Base-by-base conservation (phyloP, 2,113 vertebrate genomes). In the Carlito syrichta region DNA sequence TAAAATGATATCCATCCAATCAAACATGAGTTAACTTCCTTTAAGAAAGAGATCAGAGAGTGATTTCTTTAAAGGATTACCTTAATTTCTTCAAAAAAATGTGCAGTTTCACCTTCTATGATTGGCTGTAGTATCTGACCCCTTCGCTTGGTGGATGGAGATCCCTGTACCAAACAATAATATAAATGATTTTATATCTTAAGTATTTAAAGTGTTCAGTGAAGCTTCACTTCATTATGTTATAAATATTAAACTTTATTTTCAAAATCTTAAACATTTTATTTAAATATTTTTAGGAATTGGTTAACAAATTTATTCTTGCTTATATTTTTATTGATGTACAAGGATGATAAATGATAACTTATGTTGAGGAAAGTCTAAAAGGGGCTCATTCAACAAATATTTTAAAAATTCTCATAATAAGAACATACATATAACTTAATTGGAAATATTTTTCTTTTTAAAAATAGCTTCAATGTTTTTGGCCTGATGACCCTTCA, bases 41-140 rank as follows among this genome's bases (percentile, higher is more conserved):
- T 89, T 88, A 92, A 62, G 30, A 77, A 89, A 45, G 20, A 58
- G 2, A 92, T 54, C 8, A 96, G 19, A 73, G 25, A 96, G 84
- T 84, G 13, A 69, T n/a, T 84, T 96, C 79, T 60, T 76, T 17
- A 81, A 97, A 97, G 27, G 23, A 94, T 23, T 98, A 99, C 99
- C 99, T 99, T 99, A 96, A 99, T 99, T 98, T 99, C 99, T 97
- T 99, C 99, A 98, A 99, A 99, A 97, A 99, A 99, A 97, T 99
- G 99, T 85, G 99, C 99, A 4, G 99, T 99, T 99, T 99, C 99
- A 3, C 99, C 99, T 98, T 99, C 99, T 66, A 99, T 99, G 98
- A 99, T 99, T 96, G 99, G 99, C 97, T 99, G 99, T 94, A 99
- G 98, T 98, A 98, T 99, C 97, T 99, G 99, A 96, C 98, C 99